A percentile compares a stretch with the other conserved stretches of the same genome.
Conservation (phyloP, 2,888 invertebrate species). For the Diarsia mendica region DNA sequence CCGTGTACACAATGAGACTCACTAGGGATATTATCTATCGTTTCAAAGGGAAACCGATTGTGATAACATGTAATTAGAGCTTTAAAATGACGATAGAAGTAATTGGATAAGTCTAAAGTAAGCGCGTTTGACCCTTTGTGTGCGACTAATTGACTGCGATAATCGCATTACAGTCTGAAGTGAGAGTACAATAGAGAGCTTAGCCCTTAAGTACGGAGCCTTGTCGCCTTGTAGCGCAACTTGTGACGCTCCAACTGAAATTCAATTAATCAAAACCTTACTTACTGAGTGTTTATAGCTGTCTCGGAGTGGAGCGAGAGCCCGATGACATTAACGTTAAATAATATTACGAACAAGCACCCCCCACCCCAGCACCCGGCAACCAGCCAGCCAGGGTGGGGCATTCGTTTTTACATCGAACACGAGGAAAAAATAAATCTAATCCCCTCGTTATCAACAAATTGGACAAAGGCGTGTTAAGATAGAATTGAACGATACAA, state of each 20-base stretch:
- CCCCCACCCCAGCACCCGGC: neutral
- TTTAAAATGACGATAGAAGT: slow-evolving; percentile 7
- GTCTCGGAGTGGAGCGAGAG: slow-evolving; percentile 2
- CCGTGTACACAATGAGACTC: neutral
- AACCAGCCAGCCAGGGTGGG: neutral
- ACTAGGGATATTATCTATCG: neutral
- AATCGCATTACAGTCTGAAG: slow-evolving; percentile 39
- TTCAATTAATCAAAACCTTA: slow-evolving; percentile 47
- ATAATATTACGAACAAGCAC: slow-evolving; percentile 17
- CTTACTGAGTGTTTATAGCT: slow-evolving; percentile 25
- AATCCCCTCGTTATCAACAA: slow-evolving; percentile 16
- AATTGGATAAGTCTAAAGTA: slow-evolving; percentile 40
- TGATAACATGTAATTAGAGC: slow-evolving; percentile 12
- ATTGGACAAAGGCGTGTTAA: slow-evolving; percentile 6
- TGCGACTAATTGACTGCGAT: slow-evolving; percentile 54
- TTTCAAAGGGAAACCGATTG: neutral
- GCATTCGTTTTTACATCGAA: slow-evolving; percentile 12
- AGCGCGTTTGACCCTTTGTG: slow-evolving; percentile 49
- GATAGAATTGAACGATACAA: slow-evolving; percentile 4
- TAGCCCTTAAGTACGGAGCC: neutral
- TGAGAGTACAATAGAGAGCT: neutral
- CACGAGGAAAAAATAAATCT: slow-evolving; percentile 4
- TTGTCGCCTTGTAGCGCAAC: slow-evolving; percentile 10
- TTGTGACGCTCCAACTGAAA: slow-evolving; percentile 21
- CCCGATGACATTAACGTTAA: slow-evolving; percentile 29